phyloP scores from a whole-genome alignment of 2,113 vertebrate genomes.

The Chelonoidis abingdonii region DNA sequence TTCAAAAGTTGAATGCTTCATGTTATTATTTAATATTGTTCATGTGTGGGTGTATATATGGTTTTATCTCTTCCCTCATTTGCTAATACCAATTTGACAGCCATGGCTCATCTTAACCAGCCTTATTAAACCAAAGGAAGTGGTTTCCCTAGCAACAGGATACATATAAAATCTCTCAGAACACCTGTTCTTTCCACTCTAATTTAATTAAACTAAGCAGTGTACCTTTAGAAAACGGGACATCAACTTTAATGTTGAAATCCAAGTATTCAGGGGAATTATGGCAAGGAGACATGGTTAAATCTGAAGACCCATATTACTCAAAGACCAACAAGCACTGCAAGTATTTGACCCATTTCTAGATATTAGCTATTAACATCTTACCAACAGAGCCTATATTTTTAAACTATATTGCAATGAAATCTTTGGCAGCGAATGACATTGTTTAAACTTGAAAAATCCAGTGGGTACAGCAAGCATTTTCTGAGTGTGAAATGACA shows the following conservation, averaged over 20 bases:
- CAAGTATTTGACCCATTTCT: slow-evolving; percentile 5
- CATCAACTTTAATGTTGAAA: slow-evolving; percentile 43
- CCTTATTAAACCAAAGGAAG: slow-evolving; percentile 64
- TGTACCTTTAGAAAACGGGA: slow-evolving; percentile 41
- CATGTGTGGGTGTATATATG: not conserved
- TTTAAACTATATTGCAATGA: slow-evolving; percentile 10
- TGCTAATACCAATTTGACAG: slow-evolving; percentile 58
- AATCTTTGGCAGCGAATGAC: slow-evolving; percentile 23
- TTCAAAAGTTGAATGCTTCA: not conserved
- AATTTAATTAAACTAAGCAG: slow-evolving; percentile 56
- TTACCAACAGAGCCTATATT: not conserved
- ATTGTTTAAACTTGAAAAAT: slow-evolving; percentile 56
- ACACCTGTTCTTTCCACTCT: slow-evolving; percentile 70
- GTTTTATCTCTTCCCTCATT: slow-evolving; percentile 51
- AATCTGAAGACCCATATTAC: not conserved
- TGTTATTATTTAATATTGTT: not conserved
- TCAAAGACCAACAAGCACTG: not conserved
- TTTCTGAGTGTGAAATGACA: slow-evolving; percentile 70
- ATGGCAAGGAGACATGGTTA: not conserved
- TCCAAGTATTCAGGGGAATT: slow-evolving; percentile 22
- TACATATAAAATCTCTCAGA: slow-evolving; percentile 66
- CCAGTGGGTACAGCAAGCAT: slow-evolving; percentile 29
- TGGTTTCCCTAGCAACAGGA: slow-evolving; percentile 79
- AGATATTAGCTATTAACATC: slow-evolving; percentile 33
- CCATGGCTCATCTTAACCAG: slow-evolving; percentile 54